Percentiles rank a stretch among this genome's conserved stretches.
Conservation (phyloP, 1,140 invertebrate genomes). For the Diorhabda elongata region DNA sequence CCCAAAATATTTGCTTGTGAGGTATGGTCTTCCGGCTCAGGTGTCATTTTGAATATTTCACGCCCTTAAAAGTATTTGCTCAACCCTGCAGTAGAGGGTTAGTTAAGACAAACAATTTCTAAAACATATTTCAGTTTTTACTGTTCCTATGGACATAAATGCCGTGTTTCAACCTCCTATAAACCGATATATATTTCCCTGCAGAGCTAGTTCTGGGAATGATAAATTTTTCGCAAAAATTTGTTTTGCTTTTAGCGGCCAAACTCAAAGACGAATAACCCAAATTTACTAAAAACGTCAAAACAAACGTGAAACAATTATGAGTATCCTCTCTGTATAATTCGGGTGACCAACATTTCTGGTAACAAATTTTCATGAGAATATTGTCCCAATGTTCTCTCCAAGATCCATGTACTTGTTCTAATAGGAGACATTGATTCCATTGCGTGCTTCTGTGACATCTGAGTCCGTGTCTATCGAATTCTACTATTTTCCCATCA, state of each 20-base stretch:
- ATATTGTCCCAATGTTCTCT: conserved; percentile 71
- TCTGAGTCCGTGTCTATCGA: conserved; percentile 67
- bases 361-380: conserved; percentile 59
- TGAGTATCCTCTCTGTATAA: conserved; percentile 67
- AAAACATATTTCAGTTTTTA: background rate
- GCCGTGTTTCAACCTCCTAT: conserved; percentile 59
- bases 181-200: conserved; percentile 76
- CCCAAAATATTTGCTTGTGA: no score
- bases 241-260: conserved; percentile 58
- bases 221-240: conserved; percentile 73
- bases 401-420: conserved; percentile 62
- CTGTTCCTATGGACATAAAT: conserved; percentile 50
- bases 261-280: conserved; percentile 60
- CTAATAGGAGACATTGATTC: conserved; percentile 68
- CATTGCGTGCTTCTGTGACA: conserved; percentile 55
- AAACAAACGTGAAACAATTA: conserved; percentile 78
- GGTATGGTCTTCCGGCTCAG: no score
- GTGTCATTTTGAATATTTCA: no score
- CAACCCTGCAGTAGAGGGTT: no score
- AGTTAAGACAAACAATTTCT: no score
- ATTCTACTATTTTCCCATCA: conserved; percentile 69
- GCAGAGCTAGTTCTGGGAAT: conserved; percentile 69
- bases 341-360: conserved; percentile 61
- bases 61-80: no score
- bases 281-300: conserved; percentile 65